These are phyloP conservation scores for Xenopus borealis DNA, from an alignment of 2,113 vertebrate species.

Conservation along the genomic window DNA sequence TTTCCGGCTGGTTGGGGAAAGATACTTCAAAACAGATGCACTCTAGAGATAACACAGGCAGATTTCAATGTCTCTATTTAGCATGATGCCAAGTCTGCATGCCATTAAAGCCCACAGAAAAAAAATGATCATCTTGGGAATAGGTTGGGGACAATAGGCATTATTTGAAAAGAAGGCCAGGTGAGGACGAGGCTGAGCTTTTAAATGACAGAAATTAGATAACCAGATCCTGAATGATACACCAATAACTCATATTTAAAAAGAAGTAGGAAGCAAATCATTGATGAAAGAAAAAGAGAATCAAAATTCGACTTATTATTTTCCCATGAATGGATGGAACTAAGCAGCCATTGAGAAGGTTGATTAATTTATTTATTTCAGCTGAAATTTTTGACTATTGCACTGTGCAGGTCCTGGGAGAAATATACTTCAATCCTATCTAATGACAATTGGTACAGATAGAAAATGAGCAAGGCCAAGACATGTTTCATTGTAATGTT, in stretches of 20 bases:
- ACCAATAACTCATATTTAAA: background rate
- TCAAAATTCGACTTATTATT: no score
- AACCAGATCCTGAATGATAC: background rate
- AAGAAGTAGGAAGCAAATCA: no score
- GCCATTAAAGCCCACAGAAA: conserved; percentile 50
- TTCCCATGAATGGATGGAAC: no score
- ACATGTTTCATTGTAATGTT: no score
- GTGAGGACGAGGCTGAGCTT: background rate
- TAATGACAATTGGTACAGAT: no score
- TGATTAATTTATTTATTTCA: no score
- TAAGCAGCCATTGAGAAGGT: no score
- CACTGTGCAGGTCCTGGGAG: no score
- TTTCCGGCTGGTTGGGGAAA: conserved; percentile 69
- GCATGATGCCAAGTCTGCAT: conserved; percentile 59
- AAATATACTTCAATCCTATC: no score
- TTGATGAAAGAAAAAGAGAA: background rate
- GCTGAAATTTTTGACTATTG: no score
- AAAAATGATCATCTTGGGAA: conserved; percentile 22
- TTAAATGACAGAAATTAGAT: background rate
- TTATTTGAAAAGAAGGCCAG: conserved; percentile 45
- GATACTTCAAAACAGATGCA: conserved; percentile 71
- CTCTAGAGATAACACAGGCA: conserved; percentile 64
- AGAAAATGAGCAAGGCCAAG: no score
- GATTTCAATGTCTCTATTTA: conserved; percentile 58
- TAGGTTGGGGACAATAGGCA: conserved; percentile 28